Evolutionary conservation across 2,888 invertebrate species (phyloP).

Genomic region (Coelogynopora nodosa): DNA sequence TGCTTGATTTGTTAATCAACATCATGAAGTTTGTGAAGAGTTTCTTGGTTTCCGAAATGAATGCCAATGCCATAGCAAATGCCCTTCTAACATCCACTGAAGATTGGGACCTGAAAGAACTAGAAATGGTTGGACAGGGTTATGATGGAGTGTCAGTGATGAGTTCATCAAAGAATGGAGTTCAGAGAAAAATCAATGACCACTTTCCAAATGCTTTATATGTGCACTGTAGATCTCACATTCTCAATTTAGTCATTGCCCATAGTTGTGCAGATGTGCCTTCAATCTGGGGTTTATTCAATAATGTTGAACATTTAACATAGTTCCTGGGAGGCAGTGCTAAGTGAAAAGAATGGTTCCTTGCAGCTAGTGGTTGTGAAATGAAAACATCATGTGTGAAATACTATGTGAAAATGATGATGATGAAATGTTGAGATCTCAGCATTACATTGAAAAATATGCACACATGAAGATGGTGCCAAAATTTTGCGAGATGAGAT

Average conservation of each 20-base stretch:
- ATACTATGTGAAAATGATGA: background rate
- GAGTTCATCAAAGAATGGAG: background rate
- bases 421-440: background rate
- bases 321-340: background rate
- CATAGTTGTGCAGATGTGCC: background rate
- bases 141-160: background rate
- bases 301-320: background rate
- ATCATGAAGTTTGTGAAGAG: background rate
- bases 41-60: background rate
- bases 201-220: background rate
- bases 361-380: background rate
- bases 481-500: background rate
- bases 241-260: background rate
- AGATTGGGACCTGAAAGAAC: background rate
- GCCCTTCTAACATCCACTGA: background rate
- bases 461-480: background rate
- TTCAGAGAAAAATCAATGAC: background rate
- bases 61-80: background rate
- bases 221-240: background rate
- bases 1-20: background rate
- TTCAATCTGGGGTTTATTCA: background rate
- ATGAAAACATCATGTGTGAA: background rate
- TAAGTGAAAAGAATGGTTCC: background rate
- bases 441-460: background rate
- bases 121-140: background rate